Evolutionary conservation across 2,113 vertebrate species (phyloP), one percentile per base, ranked within the genome.

Genomic region (Electrona antarctica): DNA sequence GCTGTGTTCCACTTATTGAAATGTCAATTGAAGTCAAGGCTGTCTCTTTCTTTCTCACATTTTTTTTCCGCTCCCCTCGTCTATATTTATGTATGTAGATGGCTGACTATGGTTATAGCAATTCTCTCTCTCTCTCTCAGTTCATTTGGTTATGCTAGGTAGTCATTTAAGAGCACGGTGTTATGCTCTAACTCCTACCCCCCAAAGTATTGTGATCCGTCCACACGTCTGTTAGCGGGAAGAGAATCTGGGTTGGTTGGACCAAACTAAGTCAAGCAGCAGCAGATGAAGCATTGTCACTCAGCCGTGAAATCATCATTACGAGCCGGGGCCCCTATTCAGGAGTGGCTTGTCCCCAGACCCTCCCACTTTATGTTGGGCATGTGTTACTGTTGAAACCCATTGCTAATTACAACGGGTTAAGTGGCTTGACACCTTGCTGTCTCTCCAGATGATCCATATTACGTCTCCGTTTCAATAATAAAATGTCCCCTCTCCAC

Each of bases 1-100:
- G 94, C 96, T 95, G 94, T 96, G 95, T 96, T 97, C 96, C 96
- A 98, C 96, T 99, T 98, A 97, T 97, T 98, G 95, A 98, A 98
- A 97, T 96, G 96, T 98, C 96, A 98, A 95, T 97, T 96, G 95
- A 96, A 98, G 90, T 93, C 89, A 85, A 87, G 81, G 79, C 85
- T 87, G 79, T 89, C 89, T 80, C 81, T 83, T 74, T 82, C 77
- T 85, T 78, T 87, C 82, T 74, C 82, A 85, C 89, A 77, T 86
- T 88, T 21, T 21, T 21, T 84, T 83, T 77, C 83, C 78, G 69
- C 74, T 82, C 69, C 69, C 69, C 72, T 65, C 21, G 15, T 84
- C 80, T 69, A 80, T 87, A 76, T 90, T 84, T 87, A 85, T 88
- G 77, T 80, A 85, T 79, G 75, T 67, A 48, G 46, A 55, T 52